Base-by-base conservation (phyloP, 1,140 invertebrate species). In the Bursaphelenchus mucronatus region DNA sequence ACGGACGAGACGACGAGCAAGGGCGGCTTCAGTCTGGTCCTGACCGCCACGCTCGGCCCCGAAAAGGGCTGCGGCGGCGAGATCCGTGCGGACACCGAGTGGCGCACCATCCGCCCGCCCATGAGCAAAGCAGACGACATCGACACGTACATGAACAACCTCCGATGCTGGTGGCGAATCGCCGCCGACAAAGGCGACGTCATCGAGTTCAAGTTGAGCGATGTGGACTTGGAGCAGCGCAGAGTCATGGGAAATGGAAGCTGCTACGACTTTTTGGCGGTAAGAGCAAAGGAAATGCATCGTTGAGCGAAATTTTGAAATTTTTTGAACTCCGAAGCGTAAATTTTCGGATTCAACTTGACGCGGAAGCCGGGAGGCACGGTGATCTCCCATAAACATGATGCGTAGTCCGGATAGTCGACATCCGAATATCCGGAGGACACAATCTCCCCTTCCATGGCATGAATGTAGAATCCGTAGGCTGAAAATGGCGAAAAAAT, bases 381-480 rank as follows among this genome's bases (percentile, higher is more conserved):
- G 50, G 52, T 21, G 50, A 80, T 70, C 57, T 80, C 74, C 78
- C 78, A 80, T 19, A 78, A 52, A 54, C 78, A 80, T 10, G 67
- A 55, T 40, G 65, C 46, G 52, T 80, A 58, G 47, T 75, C 66
- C 15, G 64, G 56, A 64, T 80, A 80, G 61, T 81, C 79, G 4
- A 49, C 40, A 30, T 30, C 30, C 15, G 78, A 74, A 49, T 66
- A 80, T 11, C 57, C 57, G 11, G 79, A 76, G 10, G 64, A 61
- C 39, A 63, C 49, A 41, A 81, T 67, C 3, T 50, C 45, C 10
- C 77, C 77, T 39, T 49, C 64, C 58, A 68, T 41, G 10, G 73
- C 70, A 47, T 74, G 61, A 15, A 62, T 54, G 51, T 61, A 46
- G 44, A 71, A 80, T 15, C 79, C 79, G 57, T 79, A 81, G 15